phyloP scores from a whole-genome alignment of 1,140 invertebrate species.

The Leucophenga varia region DNA sequence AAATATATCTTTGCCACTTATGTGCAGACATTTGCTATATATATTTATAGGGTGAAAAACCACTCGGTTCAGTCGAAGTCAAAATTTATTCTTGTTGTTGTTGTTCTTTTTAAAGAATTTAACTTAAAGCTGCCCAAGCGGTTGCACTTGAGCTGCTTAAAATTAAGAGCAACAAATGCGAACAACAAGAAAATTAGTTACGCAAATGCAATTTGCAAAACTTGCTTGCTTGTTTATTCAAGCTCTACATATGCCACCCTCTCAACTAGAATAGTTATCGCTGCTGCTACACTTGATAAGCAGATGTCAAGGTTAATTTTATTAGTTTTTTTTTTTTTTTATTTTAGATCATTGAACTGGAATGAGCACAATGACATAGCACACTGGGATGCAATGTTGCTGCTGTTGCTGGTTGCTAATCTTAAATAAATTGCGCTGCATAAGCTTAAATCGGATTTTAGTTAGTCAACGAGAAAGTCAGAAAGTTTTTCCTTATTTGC shows the following conservation, averaged over 20 bases:
- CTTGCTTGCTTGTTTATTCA: too few relatives aligned
- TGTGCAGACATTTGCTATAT: conserved; percentile 6
- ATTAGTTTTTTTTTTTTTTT: too few relatives aligned
- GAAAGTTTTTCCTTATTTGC: background rate
- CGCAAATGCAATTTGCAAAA: background rate
- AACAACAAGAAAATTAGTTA: too few relatives aligned
- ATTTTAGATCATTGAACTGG: conserved; percentile 20
- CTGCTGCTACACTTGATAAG: too few relatives aligned
- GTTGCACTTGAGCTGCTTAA: conserved; percentile 29
- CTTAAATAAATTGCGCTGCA: conserved; percentile 31
- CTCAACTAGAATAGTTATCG: too few relatives aligned
- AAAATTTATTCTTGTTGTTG: too few relatives aligned
- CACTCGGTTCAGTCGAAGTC: too few relatives aligned
- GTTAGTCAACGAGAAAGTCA: background rate
- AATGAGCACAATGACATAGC: conserved; percentile 1
- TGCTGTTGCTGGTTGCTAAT: conserved; percentile 8
- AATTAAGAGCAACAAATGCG: too few relatives aligned
- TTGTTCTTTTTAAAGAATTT: conserved; percentile 1
- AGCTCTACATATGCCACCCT: too few relatives aligned
- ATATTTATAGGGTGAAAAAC: too few relatives aligned
- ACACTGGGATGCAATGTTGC: conserved; percentile 2
- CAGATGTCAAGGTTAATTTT: conserved; percentile 8
- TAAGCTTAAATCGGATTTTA: conserved; percentile 4
- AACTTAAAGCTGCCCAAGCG: background rate
- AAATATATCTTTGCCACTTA: conserved; percentile 25